phyloP scores from a whole-genome alignment of 1,140 invertebrate species.

The Ridgeia piscesae region DNA sequence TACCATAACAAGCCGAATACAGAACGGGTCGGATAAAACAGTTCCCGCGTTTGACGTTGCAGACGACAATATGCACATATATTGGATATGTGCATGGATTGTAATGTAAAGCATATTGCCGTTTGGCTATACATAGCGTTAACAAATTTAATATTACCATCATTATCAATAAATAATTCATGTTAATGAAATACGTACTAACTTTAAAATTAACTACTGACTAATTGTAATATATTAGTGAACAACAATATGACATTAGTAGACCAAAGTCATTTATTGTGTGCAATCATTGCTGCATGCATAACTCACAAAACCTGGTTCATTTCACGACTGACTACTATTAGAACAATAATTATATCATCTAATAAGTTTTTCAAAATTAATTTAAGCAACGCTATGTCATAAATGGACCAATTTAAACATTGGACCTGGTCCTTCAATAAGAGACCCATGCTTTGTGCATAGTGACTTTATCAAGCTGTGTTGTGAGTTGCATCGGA shows the following conservation, averaged over 20 bases:
- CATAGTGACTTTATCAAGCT: neutral
- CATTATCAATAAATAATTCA: neutral
- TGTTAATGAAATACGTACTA: too few species aligned
- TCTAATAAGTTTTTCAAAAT: too few species aligned
- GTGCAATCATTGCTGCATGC: neutral
- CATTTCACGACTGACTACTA: neutral
- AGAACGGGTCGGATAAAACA: neutral
- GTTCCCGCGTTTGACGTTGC: neutral
- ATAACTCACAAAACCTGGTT: neutral
- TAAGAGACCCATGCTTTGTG: neutral
- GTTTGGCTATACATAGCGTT: neutral
- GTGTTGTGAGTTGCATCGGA: neutral
- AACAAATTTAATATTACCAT: neutral
- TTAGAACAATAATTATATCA: neutral
- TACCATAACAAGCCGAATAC: neutral
- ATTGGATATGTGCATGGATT: neutral
- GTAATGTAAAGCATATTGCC: neutral
- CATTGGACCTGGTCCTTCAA: neutral
- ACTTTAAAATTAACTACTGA: too few species aligned
- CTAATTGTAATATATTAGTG: too few species aligned
- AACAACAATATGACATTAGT: too few species aligned
- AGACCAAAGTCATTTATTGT: too few species aligned
- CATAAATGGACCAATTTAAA: too few species aligned
- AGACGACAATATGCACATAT: neutral
- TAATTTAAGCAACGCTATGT: too few species aligned